Evolutionary conservation across 2,797 vertebrate genomes (phyloP), one percentile per base, ranked within the genome.

Genomic region (Chrosomus eos): DNA sequence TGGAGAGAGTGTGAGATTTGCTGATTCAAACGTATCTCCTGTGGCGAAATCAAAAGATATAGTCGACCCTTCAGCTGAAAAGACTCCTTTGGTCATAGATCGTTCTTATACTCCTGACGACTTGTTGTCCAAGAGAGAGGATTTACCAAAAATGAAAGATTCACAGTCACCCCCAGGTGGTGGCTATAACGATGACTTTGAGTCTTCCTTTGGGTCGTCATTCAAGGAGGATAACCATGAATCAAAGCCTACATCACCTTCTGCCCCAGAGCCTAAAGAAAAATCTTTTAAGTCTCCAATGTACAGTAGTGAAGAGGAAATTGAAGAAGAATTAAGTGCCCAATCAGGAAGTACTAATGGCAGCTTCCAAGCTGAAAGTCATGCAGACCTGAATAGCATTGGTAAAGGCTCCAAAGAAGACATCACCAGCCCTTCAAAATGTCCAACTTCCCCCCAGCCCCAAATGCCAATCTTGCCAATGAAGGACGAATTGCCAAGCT

Each of bases 321-420:
- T 98, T 90, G 93, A 93, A 5, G 97, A 98, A 89, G 96, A 93
- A 77, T 91, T 95, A 45, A 95, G 95, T 90, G 93, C 93, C 40
- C 93, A 83, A 77, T 97, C 96, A 82, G 89, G 83, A 31, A 93
- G 87, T 28, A 87, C 92, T 66, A 94, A 90, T 48, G 90, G 89
- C 71, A 95, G 85, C 67, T 7, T 89, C 18, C 93, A 93, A 58
- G 96, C 91, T 4, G 95, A 92, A 67, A 92, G 89, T 83, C 90
- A 96, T 23, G 82, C 96, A 19, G 96, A 97, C 87, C 92, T 97
- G 0, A 90, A 89, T 58, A 94, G 92, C 18, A 91, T 94, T 23
- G 92, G 90, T 16, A 94, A 95, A 60, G 80, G 90, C 89, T 84
- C 88, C 82, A 88, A 92, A 91, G 9, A 86, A 90, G 7, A 86